These are phyloP conservation scores for Nomada ferruginata DNA, from an alignment of 2,888 invertebrate species.

Conservation along the genomic window DNA sequence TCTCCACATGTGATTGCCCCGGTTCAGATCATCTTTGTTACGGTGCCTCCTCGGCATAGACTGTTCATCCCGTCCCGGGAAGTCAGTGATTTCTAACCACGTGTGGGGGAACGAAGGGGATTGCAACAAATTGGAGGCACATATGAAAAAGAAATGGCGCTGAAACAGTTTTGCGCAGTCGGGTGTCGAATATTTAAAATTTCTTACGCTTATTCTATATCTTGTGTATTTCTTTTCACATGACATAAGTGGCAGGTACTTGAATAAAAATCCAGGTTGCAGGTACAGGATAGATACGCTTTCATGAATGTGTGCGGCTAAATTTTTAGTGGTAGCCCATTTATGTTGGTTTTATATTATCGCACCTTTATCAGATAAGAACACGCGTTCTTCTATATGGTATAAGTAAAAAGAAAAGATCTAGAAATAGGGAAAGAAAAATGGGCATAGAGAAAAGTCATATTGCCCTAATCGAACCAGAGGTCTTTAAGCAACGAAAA, in stretches of 20 bases:
- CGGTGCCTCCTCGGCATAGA: slow-evolving; percentile 7
- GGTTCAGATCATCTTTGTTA: slow-evolving; percentile 21
- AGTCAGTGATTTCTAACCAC: slow-evolving; percentile 32
- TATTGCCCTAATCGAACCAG: neutral
- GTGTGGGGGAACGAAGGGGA: slow-evolving; percentile 23
- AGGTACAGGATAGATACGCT: neutral
- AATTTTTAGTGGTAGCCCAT: neutral
- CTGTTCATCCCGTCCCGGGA: slow-evolving; percentile 28
- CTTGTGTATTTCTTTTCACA: no score
- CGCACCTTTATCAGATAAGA: slow-evolving; percentile 51
- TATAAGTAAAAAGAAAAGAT: neutral
- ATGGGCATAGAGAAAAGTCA: neutral
- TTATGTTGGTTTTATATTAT: slow-evolving; percentile 31
- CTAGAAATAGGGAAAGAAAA: neutral
- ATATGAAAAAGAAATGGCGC: neutral
- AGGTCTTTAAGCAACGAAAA: neutral
- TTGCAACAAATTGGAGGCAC: slow-evolving; percentile 8
- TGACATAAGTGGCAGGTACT: neutral
- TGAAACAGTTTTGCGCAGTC: slow-evolving; percentile 5
- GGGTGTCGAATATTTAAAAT: neutral
- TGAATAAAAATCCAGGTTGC: neutral
- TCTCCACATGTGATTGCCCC: slow-evolving; percentile 16
- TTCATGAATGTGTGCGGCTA: neutral
- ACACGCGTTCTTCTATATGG: neutral
- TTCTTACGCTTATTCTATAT: neutral